Conservation (phyloP, 2,797 vertebrate species). For the Pterois miles region DNA sequence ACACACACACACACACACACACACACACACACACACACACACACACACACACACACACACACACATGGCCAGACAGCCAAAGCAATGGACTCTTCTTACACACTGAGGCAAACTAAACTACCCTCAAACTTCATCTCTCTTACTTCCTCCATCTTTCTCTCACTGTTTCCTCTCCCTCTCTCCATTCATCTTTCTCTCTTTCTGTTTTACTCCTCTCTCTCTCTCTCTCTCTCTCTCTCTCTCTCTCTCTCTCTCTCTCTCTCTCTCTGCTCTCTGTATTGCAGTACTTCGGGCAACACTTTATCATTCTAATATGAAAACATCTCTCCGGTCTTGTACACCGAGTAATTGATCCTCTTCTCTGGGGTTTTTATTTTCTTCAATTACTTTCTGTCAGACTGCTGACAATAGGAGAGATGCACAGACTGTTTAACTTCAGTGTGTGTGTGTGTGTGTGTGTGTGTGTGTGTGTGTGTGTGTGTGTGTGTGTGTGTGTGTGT, state of each 20-base stretch:
- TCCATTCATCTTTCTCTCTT: constrained; percentile 14
- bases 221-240: constrained; percentile 11
- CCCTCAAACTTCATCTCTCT: constrained; percentile 48
- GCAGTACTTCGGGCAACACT: constrained; percentile 43
- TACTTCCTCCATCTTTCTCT: constrained; percentile 11
- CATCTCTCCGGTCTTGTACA: constrained; percentile 53
- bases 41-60: constrained; percentile 11
- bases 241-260: no score
- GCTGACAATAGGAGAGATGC: constrained; percentile 43
- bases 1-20: constrained; percentile 13
- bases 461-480: neutral
- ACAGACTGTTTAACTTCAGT: neutral
- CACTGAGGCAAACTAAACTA: constrained; percentile 35
- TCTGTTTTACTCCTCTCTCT: constrained; percentile 4
- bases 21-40: neutral
- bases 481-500: no score
- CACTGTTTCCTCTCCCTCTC: neutral
- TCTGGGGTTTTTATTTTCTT: constrained; percentile 63
- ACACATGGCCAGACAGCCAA: neutral
- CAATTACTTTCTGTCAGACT: constrained; percentile 51
- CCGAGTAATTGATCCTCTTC: constrained; percentile 59
- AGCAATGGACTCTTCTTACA: neutral
- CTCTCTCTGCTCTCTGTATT: constrained; percentile 1
- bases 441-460: neutral
- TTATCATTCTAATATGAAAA: constrained; percentile 68